Evolutionary conservation across 2,113 vertebrate genomes (phyloP), one percentile per base, ranked within the genome.

Genomic region (Lichenostomus cassidix): DNA sequence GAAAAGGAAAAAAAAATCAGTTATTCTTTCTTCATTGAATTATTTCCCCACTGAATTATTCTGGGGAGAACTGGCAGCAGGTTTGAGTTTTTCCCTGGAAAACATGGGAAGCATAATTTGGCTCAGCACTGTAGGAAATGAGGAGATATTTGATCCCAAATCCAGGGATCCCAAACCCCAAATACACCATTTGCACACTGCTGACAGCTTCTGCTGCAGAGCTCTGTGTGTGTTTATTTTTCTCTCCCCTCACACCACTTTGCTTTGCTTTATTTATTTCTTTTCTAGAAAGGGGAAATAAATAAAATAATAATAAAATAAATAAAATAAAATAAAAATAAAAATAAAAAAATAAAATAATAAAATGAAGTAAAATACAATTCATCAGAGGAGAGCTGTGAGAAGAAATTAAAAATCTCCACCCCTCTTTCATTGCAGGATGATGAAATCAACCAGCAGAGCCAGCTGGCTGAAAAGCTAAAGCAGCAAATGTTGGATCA

Each of bases 381-480:
- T 19, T 13, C n/a, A 29, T 46, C 47, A 52, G 55, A 63, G 2
- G 8, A 76, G 58, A 91, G 42, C 46, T 67, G 35, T 25, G 71
- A 25, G 49, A 59, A 79, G 17, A 60, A 83, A 64, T 86, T 69
- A 31, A 95, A 87, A 73, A 24, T 56, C 58, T 75, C 65, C 52
- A 73, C 74, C 64, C 28, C 35, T 89, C 4, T 88, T 80, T 96
- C 33, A 15, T 91, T 95, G 80, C 96, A 99, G 99, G 99, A 99
- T 93, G 99, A 99, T 64, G 99, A 99, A 97, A 99, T 99, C 97
- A 99, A 99, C 96, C 99, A 99, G 67, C 99, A 99, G 95, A 99
- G 99, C 97, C 99, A 99, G 97, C 55, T 98, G 89, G 98, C 98
- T 27, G 99, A 99, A 88, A 98, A 98, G 69, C 96, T 99, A 22